phyloP scores from a whole-genome alignment of 1,140 invertebrate species.

The Zelostemma sp. region DNA sequence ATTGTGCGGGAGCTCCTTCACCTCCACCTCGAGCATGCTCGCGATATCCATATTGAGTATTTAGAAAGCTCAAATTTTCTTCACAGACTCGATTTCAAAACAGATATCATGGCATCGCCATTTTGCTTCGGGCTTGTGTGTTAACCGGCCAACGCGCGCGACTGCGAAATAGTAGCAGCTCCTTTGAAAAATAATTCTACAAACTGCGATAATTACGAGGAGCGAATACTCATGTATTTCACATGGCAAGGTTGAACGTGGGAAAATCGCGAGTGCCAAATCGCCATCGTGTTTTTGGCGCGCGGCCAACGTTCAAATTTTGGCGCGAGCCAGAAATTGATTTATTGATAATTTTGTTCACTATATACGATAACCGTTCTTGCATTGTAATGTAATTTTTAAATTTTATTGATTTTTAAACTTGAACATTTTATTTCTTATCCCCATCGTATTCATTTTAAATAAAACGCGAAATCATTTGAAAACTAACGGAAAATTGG shows the following conservation, averaged over 20 bases:
- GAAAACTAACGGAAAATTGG: too few species aligned
- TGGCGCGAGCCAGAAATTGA: too few species aligned
- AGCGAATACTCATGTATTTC: too few species aligned
- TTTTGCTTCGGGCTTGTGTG: conserved; percentile 3
- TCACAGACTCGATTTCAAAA: conserved; percentile 48
- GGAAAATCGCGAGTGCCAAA: background rate
- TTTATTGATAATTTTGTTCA: too few species aligned
- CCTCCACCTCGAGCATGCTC: conserved; percentile 65
- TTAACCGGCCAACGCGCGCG: conserved; percentile 22
- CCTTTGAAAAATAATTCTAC: too few species aligned
- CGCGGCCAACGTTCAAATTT: background rate
- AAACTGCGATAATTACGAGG: too few species aligned
- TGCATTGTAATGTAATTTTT: too few species aligned
- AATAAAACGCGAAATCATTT: background rate
- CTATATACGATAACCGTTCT: too few species aligned
- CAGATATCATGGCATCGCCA: conserved; percentile 23
- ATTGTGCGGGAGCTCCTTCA: conserved; percentile 56
- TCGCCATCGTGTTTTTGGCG: background rate
- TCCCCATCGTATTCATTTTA: background rate
- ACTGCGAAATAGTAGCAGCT: background rate
- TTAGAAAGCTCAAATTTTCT: conserved; percentile 1
- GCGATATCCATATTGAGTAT: conserved; percentile 62
- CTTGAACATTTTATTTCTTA: background rate
- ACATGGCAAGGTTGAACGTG: background rate
- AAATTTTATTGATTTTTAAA: too few species aligned